Evolutionary conservation across 2,113 vertebrate species (phyloP).

Genomic region (Pelecanus crispus): DNA sequence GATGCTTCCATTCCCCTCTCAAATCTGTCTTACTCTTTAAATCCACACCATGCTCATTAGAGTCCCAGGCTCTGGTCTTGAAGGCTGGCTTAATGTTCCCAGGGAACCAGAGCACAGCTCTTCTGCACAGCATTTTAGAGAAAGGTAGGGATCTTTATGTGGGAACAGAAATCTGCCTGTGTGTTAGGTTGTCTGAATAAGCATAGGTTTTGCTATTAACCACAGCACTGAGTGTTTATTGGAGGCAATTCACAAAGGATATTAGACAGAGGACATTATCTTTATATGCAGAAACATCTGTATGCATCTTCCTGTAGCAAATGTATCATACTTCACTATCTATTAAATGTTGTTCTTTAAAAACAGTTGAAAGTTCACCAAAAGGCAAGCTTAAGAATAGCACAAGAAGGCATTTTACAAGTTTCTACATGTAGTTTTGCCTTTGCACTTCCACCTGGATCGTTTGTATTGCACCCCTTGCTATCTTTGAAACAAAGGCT

Average conservation of each 20-base stretch:
- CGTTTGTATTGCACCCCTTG: background rate
- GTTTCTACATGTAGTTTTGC: background rate
- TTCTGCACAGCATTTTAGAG: background rate
- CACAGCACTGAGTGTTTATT: background rate
- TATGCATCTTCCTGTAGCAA: background rate
- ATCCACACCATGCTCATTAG: background rate
- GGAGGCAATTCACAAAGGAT: background rate
- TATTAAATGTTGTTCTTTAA: background rate
- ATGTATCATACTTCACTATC: background rate
- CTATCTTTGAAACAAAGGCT: background rate
- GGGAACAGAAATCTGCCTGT: background rate
- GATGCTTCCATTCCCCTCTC: background rate
- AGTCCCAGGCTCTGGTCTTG: background rate
- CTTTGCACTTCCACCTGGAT: background rate
- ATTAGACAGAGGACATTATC: background rate
- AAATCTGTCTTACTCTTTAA: background rate
- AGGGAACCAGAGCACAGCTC: background rate
- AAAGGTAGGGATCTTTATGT: background rate
- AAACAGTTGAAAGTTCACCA: background rate
- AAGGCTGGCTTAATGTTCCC: background rate
- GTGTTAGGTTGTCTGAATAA: background rate
- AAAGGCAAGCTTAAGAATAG: background rate
- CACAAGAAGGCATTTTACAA: background rate
- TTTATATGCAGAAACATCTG: background rate
- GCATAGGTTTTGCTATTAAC: background rate